phyloP scores from a whole-genome alignment of 2,113 vertebrate genomes.

The Pomatostomus ruficeps region DNA sequence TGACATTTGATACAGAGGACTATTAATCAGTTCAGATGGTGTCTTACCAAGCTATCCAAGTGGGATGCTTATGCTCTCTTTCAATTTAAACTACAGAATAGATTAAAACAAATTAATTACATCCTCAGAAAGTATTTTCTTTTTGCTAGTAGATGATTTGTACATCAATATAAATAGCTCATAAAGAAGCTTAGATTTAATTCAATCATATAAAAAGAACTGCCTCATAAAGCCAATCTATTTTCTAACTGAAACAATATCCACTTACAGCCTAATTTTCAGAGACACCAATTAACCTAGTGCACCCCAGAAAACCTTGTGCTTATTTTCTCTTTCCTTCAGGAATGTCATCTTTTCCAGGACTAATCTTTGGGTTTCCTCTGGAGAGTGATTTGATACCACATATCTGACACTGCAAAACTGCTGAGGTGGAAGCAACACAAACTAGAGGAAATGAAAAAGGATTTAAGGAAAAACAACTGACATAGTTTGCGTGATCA shows the following conservation, averaged over 20 bases:
- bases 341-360: not conserved
- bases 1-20: not conserved
- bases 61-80: not conserved
- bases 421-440: not conserved
- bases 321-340: not conserved
- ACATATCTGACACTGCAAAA: not conserved
- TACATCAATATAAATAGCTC: slow-evolving; percentile 5
- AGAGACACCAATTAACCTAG: not conserved
- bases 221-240: not conserved
- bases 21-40: not conserved
- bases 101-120: slow-evolving; percentile 35
- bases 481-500: not conserved
- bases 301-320: not conserved
- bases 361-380: not conserved
- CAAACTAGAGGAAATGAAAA: not conserved
- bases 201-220: not conserved
- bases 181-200: not conserved
- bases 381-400: not conserved
- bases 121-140: not conserved
- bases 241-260: slow-evolving; percentile 9
- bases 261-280: not conserved
- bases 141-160: not conserved
- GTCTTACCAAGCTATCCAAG: not conserved
- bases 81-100: slow-evolving; percentile 18
- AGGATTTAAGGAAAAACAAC: not conserved